Evolutionary conservation across 2,113 vertebrate species (phyloP).

Genomic region (Vimba vimba): DNA sequence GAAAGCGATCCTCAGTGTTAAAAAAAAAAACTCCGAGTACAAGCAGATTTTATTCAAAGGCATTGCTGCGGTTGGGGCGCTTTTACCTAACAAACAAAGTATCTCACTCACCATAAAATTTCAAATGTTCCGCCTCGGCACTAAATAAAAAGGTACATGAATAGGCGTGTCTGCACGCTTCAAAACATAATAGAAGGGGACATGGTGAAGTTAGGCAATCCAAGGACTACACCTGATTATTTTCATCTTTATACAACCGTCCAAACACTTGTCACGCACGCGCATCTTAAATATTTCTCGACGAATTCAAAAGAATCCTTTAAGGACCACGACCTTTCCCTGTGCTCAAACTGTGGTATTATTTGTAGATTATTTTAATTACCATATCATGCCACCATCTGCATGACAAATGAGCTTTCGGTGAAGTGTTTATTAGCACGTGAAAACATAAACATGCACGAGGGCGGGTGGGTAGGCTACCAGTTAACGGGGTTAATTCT

Average conservation of each 20-base stretch:
- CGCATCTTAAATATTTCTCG: not conserved
- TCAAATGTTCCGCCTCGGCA: slow-evolving; percentile 59
- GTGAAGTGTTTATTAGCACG: slow-evolving; percentile 69
- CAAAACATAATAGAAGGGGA: slow-evolving; percentile 54
- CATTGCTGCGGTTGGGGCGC: slow-evolving; percentile 35
- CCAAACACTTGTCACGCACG: slow-evolving; percentile 18
- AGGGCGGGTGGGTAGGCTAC: not conserved
- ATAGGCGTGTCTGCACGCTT: slow-evolving; percentile 57
- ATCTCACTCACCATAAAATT: slow-evolving; percentile 59
- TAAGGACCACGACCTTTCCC: not conserved
- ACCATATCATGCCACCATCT: slow-evolving; percentile 57
- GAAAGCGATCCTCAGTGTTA: not conserved
- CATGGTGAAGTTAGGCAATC: slow-evolving; percentile 49
- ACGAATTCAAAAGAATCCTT: slow-evolving; percentile 5
- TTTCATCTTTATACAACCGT: slow-evolving; percentile 36
- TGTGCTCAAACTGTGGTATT: not conserved
- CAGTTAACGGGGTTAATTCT: slow-evolving; percentile 54
- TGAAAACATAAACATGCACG: slow-evolving; percentile 63
- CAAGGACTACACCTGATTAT: slow-evolving; percentile 49
- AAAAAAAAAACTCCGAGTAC: not conserved
- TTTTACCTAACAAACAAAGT: slow-evolving; percentile 53
- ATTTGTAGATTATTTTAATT: slow-evolving; percentile 67
- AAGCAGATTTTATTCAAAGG: slow-evolving; percentile 29
- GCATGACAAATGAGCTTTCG: slow-evolving; percentile 69
- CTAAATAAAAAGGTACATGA: slow-evolving; percentile 58